These are phyloP conservation scores for Melipona bicolor DNA, from an alignment of 2,888 invertebrate species.

Conservation along the genomic window DNA sequence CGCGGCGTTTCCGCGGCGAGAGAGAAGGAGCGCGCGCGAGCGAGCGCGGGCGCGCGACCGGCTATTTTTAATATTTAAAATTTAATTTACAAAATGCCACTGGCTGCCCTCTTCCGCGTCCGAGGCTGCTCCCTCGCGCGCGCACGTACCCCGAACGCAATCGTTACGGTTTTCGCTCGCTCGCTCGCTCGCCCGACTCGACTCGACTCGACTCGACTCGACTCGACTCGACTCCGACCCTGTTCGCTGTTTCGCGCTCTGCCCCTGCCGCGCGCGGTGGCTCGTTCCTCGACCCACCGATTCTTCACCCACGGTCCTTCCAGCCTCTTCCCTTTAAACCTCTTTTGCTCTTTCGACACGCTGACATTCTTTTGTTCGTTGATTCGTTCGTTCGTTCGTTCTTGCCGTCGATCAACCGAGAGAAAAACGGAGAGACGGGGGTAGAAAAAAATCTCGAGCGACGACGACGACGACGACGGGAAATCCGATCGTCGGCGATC, in stretches of 20 bases:
- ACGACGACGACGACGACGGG: neutral
- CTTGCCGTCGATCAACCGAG: neutral
- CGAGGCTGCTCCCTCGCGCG: slow-evolving; percentile 46
- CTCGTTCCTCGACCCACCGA: neutral
- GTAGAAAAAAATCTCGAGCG: neutral
- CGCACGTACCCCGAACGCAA: slow-evolving; percentile 51
- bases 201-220: too few species aligned
- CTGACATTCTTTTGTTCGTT: slow-evolving; percentile 26
- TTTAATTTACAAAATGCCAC: slow-evolving; percentile 84
- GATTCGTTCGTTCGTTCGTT: neutral
- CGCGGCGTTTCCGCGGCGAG: slow-evolving; percentile 32
- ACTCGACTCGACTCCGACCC: too few species aligned
- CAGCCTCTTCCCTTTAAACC: slow-evolving; percentile 23
- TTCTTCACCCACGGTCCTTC: neutral
- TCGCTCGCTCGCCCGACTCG: neutral
- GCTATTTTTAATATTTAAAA: slow-evolving; percentile 84
- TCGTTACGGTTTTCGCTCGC: slow-evolving; percentile 47
- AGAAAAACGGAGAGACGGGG: neutral
- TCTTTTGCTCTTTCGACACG: slow-evolving; percentile 25
- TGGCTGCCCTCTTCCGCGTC: slow-evolving; percentile 65
- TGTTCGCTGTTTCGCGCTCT: slow-evolving; percentile 18
- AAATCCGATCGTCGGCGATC: neutral
- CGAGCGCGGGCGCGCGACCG: slow-evolving; percentile 59
- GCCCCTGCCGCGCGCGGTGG: neutral
- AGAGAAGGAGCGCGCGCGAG: slow-evolving; percentile 36